Evolutionary conservation across 2,797 vertebrate species (phyloP).

Genomic region (Pseudomugil tenellus): DNA sequence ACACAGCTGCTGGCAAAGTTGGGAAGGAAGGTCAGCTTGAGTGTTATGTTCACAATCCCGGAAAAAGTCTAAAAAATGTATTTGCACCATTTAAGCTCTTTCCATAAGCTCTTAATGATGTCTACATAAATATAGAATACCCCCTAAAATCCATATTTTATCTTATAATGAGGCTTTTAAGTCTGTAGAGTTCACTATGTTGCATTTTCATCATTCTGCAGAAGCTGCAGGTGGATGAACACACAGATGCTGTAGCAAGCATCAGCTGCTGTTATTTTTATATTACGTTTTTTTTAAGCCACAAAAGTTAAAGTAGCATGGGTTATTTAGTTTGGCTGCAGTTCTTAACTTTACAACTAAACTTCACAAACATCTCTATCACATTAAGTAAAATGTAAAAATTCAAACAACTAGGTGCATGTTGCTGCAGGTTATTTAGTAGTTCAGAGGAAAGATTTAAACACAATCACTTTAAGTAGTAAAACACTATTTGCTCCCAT

Average conservation of each 20-base stretch:
- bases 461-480: background rate
- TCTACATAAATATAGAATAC: background rate
- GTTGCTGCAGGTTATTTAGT: background rate
- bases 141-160: background rate
- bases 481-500: background rate
- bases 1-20: background rate
- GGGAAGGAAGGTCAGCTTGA: background rate
- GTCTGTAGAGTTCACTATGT: background rate
- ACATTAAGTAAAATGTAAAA: background rate
- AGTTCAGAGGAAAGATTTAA: background rate
- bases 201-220: background rate
- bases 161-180: background rate
- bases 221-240: background rate
- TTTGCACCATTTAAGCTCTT: background rate
- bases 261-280: background rate
- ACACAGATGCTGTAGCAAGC: background rate
- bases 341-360: background rate
- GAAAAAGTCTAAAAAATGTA: background rate
- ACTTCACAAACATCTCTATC: background rate
- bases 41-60: background rate
- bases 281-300: background rate
- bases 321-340: background rate
- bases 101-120: background rate
- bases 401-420: background rate
- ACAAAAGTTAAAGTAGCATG: background rate